phyloP scores from a whole-genome alignment of 2,888 invertebrate genomes.

The Lissocephala sabroskyi region DNA sequence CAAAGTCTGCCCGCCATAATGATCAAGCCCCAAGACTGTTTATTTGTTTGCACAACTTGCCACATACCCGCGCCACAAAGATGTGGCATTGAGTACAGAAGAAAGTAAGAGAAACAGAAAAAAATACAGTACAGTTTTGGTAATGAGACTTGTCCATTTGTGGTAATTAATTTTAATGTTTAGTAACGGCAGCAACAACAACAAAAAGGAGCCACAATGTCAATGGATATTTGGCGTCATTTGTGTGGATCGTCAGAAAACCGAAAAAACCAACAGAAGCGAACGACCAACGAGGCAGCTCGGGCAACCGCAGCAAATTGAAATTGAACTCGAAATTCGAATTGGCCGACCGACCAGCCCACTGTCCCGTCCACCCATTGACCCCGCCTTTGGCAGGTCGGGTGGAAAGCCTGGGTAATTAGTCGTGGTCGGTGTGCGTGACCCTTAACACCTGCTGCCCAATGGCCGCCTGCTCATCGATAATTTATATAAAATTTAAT shows the following conservation, averaged over 20 bases:
- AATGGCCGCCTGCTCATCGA: conserved; percentile 8
- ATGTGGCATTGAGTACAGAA: neutral
- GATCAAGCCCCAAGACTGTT: too few relatives aligned
- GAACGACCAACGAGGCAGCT: neutral
- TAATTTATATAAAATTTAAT: conserved; percentile 41
- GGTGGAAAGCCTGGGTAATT: conserved; percentile 39
- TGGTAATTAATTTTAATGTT: conserved; percentile 63
- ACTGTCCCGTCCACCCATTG: too few relatives aligned
- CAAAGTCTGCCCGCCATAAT: too few relatives aligned
- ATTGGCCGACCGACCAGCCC: conserved; percentile 15
- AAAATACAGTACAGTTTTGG: neutral
- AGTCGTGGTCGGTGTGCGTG: conserved; percentile 24
- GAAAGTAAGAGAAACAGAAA: neutral
- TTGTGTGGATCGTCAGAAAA: conserved; percentile 27
- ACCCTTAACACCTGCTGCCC: conserved; percentile 26
- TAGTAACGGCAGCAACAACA: conserved; percentile 27
- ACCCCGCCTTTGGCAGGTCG: too few relatives aligned
- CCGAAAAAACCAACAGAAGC: conserved; percentile 9
- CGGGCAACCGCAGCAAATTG: conserved; percentile 35
- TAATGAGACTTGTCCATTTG: conserved; percentile 60
- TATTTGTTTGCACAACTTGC: too few relatives aligned
- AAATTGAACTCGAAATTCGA: conserved; percentile 57
- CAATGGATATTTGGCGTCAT: conserved; percentile 48
- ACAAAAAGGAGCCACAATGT: conserved; percentile 33
- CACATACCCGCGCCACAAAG: too few relatives aligned